Percentiles rank a stretch among this genome's conserved stretches.
Evolutionary conservation across 2,113 vertebrate species (phyloP).

Genomic region (Dicaeum eximium): DNA sequence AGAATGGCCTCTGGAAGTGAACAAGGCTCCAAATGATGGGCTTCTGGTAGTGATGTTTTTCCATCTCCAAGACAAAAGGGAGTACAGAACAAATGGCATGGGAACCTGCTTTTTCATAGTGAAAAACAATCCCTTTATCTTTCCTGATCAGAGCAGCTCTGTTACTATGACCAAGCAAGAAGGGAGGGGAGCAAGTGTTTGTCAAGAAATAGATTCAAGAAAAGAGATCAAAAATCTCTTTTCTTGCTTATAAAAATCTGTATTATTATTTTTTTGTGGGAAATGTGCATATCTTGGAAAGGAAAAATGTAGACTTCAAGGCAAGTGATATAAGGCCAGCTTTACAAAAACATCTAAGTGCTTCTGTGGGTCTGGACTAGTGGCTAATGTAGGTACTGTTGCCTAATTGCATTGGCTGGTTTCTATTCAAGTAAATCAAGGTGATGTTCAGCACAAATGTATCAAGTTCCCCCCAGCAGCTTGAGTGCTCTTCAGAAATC

Average conservation of each 20-base stretch:
- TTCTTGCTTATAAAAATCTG: background rate
- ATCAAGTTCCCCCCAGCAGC: background rate
- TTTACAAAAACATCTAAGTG: background rate
- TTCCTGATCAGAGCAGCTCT: background rate
- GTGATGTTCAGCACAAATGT: background rate
- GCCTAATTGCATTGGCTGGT: background rate
- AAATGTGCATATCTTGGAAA: background rate
- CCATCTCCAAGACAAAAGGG: background rate
- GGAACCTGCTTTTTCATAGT: background rate
- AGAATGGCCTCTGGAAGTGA: background rate
- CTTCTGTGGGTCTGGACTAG: background rate
- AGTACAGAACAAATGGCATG: background rate
- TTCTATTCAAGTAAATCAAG: slow-evolving; percentile 25
- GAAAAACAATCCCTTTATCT: background rate
- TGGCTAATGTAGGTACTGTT: background rate
- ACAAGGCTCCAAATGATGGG: background rate
- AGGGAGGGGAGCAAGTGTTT: accelerated
- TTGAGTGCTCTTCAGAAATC: slow-evolving; percentile 32
- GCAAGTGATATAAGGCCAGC: background rate
- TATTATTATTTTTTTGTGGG: background rate
- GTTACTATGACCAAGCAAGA: background rate
- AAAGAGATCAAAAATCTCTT: background rate
- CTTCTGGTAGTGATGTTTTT: background rate
- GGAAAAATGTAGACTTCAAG: background rate
- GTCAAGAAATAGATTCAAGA: background rate